Percentiles rank a stretch among this genome's conserved stretches.
Conservation (phyloP, 2,113 vertebrate species). For the Halichoerus grypus region DNA sequence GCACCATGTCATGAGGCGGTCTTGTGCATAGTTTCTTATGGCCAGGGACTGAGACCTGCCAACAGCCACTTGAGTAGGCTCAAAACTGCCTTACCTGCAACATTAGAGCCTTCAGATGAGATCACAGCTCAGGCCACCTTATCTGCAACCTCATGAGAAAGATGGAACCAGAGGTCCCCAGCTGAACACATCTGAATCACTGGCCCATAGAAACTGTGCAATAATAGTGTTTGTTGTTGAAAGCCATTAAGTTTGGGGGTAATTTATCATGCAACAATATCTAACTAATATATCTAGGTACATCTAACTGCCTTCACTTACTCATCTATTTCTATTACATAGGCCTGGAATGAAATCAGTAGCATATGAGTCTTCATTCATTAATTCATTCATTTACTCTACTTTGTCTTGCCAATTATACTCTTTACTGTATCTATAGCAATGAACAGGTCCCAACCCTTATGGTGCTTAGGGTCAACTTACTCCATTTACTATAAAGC, state of each 20-base stretch:
- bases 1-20: not conserved
- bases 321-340: not conserved
- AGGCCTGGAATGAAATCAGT: not conserved
- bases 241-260: not conserved
- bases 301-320: not conserved
- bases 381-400: not conserved
- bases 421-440: not conserved
- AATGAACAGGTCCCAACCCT: not conserved
- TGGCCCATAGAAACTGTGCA: not conserved
- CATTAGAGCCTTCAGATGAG: not conserved
- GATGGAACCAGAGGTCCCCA: fast-evolving
- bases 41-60: not conserved
- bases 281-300: too few species aligned
- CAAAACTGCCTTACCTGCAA: not conserved
- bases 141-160: not conserved
- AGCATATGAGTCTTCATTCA: not conserved
- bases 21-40: not conserved
- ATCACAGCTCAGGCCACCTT: not conserved
- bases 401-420: not conserved
- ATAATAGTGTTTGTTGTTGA: not conserved
- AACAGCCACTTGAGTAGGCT: not conserved
- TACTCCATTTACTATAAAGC: not conserved
- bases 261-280: not conserved
- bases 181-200: not conserved
- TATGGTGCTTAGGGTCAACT: not conserved